phyloP scores from a whole-genome alignment of 2,797 vertebrate species.

The Selene dorsalis region DNA sequence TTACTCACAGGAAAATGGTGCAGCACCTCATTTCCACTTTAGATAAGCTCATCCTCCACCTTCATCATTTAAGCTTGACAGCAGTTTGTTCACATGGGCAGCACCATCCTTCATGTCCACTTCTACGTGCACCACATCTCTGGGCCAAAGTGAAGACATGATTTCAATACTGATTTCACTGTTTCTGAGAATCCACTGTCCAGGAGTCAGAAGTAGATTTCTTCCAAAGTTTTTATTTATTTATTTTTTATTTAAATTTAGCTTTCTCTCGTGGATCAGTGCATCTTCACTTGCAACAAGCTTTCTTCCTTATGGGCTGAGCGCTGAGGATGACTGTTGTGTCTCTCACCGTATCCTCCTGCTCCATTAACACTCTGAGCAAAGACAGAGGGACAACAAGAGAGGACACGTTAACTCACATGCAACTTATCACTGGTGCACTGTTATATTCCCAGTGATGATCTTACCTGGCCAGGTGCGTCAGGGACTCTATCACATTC shows the following conservation, averaged over 20 bases:
- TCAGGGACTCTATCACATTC: conserved; percentile 86
- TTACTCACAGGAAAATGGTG: conserved; percentile 57
- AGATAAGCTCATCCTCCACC: background rate
- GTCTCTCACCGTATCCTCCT: conserved; percentile 88
- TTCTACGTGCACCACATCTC: background rate
- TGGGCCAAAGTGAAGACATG: conserved; percentile 6
- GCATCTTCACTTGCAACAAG: conserved; percentile 87
- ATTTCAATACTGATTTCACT: conserved; percentile 19
- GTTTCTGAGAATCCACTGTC: background rate
- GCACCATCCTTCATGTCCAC: background rate
- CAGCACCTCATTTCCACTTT: background rate
- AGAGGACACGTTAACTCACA: background rate
- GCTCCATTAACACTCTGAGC: conserved; percentile 85
- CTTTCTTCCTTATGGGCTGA: conserved; percentile 84
- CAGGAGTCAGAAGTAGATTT: background rate
- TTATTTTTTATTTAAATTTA: background rate
- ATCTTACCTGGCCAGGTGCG: conserved; percentile 89
- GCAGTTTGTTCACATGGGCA: background rate
- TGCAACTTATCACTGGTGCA: background rate
- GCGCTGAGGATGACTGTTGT: conserved; percentile 83
- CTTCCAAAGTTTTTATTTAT: background rate
- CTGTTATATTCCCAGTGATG: background rate
- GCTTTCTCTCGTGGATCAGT: background rate
- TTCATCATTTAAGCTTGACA: conserved; percentile 1
- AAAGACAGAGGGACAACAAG: conserved; percentile 33